phyloP scores from a whole-genome alignment of 2,113 vertebrate genomes.

The Rallus limicola region DNA sequence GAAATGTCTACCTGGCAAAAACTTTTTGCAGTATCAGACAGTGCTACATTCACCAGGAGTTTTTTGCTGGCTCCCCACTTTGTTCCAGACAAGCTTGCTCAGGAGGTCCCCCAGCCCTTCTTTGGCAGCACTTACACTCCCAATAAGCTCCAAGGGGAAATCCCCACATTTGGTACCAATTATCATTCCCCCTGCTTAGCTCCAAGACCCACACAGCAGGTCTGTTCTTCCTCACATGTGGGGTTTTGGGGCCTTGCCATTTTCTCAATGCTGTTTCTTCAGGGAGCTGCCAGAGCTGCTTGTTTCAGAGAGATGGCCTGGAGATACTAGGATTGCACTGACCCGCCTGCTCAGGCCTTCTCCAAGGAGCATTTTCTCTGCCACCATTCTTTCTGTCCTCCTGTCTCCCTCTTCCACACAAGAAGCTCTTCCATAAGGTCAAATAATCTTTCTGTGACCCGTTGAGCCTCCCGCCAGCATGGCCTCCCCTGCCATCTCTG shows the following conservation, averaged over 20 bases:
- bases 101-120: background rate
- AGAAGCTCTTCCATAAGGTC: background rate
- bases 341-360: background rate
- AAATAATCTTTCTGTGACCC: rapidly evolving
- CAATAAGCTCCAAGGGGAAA: background rate
- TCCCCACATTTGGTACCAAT: background rate
- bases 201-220: background rate
- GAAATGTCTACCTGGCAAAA: background rate
- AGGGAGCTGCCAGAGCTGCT: background rate
- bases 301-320: rapidly evolving
- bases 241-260: background rate
- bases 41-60: background rate
- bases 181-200: background rate
- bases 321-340: background rate
- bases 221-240: background rate
- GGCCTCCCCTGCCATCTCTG: background rate
- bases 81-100: background rate
- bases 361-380: background rate
- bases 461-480: rapidly evolving
- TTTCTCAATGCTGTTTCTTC: background rate
- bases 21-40: background rate
- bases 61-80: background rate
- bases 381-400: background rate
- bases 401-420: background rate
- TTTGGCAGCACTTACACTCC: rapidly evolving